Conservation (phyloP, 2,888 invertebrate genomes). For the Amblyjoppa proteus region DNA sequence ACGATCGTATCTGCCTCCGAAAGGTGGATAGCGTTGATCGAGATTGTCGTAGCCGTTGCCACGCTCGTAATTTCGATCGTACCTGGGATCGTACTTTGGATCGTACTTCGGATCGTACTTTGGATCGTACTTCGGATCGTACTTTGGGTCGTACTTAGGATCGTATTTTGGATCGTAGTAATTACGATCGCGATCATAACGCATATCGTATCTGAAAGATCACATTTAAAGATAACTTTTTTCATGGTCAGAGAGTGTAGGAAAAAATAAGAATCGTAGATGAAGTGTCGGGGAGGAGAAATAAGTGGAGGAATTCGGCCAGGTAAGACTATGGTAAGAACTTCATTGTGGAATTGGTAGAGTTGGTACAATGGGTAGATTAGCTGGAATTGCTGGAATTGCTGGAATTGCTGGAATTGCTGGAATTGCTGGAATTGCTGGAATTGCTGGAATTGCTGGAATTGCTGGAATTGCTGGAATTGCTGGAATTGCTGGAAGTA, state of each 20-base stretch:
- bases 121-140: conserved; percentile 75
- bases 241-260: neutral
- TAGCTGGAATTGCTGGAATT: no score
- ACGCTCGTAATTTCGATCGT: conserved; percentile 75
- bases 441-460: no score
- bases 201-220: conserved; percentile 73
- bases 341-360: no score
- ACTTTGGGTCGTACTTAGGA: conserved; percentile 70
- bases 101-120: conserved; percentile 74
- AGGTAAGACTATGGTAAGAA: no score
- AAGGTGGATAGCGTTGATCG: conserved; percentile 74
- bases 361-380: no score
- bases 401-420: no score
- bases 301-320: no score
- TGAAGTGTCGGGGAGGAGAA: no score
- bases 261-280: neutral
- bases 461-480: no score
- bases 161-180: conserved; percentile 76
- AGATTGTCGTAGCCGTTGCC: conserved; percentile 81
- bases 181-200: conserved; percentile 75
- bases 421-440: no score
- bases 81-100: conserved; percentile 69
- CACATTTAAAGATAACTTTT: neutral
- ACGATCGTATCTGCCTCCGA: conserved; percentile 74
- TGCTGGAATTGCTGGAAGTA: no score